Conservation (phyloP, 2,113 vertebrate genomes). For the Procavia capensis region DNA sequence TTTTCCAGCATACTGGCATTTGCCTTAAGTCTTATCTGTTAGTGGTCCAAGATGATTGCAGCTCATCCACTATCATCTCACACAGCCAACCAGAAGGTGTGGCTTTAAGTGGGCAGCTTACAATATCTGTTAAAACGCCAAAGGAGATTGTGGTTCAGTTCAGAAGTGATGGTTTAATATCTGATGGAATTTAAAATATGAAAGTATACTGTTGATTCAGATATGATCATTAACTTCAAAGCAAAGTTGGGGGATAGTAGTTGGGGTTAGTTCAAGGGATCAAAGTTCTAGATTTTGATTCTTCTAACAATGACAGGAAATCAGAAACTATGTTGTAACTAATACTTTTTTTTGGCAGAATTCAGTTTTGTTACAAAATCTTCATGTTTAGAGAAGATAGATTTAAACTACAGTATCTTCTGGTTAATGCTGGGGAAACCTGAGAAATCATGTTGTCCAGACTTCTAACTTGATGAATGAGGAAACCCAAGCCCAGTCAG, state of each 20-base stretch:
- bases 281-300: neutral
- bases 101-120: neutral
- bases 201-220: slow-evolving; percentile 1
- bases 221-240: neutral
- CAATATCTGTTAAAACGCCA: neutral
- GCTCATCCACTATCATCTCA: neutral
- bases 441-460: neutral
- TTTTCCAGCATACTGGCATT: neutral
- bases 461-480: neutral
- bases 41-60: neutral
- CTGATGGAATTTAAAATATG: neutral
- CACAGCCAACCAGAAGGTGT: neutral
- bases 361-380: neutral
- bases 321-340: neutral
- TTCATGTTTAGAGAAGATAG: neutral
- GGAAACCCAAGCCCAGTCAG: neutral
- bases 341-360: neutral
- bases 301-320: neutral
- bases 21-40: neutral
- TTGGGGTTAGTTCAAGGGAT: neutral
- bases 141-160: neutral
- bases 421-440: neutral
- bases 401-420: neutral
- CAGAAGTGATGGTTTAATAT: neutral
- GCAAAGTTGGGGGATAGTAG: neutral